Evolutionary conservation across 1,140 invertebrate genomes (phyloP).

Genomic region (Bombus affinis): DNA sequence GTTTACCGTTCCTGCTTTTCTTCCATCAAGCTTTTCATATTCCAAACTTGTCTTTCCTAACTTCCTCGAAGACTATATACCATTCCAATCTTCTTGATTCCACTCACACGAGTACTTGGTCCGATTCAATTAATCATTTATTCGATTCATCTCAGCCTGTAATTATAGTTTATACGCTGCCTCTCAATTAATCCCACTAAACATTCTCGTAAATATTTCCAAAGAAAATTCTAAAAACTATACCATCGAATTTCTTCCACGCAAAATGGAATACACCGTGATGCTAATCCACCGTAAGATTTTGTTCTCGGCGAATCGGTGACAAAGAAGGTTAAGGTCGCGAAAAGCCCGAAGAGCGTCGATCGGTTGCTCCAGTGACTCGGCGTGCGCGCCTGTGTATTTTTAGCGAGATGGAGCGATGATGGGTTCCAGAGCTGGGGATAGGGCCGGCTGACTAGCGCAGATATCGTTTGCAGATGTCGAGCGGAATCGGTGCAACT

Average conservation of each 20-base stretch:
- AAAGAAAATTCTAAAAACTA: background rate
- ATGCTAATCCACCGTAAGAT: background rate
- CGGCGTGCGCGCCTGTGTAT: slow-evolving; percentile 31
- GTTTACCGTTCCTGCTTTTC: background rate
- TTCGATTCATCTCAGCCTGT: no score
- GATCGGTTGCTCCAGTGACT: background rate
- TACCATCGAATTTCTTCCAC: background rate
- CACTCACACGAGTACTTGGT: no score
- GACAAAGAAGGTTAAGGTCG: slow-evolving; percentile 16
- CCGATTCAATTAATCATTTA: no score
- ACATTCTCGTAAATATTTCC: background rate
- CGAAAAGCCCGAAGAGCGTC: background rate
- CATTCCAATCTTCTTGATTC: no score
- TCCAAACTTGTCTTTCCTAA: background rate
- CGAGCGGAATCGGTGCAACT: slow-evolving; percentile 81
- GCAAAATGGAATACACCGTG: no score
- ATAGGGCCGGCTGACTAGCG: slow-evolving; percentile 15
- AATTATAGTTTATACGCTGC: no score
- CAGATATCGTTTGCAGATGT: slow-evolving; percentile 75
- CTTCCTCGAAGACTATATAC: background rate
- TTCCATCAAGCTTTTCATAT: background rate
- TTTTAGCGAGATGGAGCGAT: slow-evolving; percentile 32
- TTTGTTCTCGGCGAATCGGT: background rate
- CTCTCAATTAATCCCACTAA: no score
- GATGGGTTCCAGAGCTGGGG: background rate